These are phyloP conservation scores for Diachasma alloeum DNA, from an alignment of 1,140 invertebrate species.

Conservation along the genomic window DNA sequence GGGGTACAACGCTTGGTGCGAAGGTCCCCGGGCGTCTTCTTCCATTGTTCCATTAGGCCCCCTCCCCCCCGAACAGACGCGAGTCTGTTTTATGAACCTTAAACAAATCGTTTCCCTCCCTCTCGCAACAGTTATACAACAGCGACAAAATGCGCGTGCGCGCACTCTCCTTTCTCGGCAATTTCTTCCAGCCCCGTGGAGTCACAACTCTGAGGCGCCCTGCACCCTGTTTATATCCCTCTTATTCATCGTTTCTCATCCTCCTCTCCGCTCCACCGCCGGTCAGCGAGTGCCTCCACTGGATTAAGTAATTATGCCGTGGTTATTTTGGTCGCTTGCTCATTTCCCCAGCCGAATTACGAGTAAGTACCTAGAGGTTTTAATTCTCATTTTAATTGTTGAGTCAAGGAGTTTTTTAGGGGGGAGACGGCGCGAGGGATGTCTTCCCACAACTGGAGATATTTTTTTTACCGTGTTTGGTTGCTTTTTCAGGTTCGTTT, in stretches of 20 bases:
- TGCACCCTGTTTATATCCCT: neutral
- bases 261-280: neutral
- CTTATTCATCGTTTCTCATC: neutral
- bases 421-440: neutral
- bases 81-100: conserved; percentile 43
- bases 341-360: conserved; percentile 26
- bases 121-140: neutral
- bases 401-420: neutral
- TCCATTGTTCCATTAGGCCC: conserved; percentile 48
- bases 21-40: conserved; percentile 27
- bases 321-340: conserved; percentile 36
- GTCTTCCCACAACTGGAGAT: neutral
- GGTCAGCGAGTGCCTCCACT: neutral
- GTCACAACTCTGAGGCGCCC: too few species aligned
- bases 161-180: too few species aligned
- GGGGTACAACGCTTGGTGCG: conserved; percentile 32
- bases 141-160: neutral
- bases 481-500: neutral
- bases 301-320: conserved; percentile 39
- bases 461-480: neutral
- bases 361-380: neutral
- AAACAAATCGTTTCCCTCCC: conserved; percentile 44
- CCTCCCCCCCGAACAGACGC: conserved; percentile 14
- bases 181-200: too few species aligned
- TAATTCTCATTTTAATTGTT: conserved; percentile 6